A percentile compares a stretch with the other conserved stretches of the same genome.
These are phyloP conservation scores for Rachycentron canadum DNA, from an alignment of 2,797 vertebrate genomes.

Conservation along the genomic window DNA sequence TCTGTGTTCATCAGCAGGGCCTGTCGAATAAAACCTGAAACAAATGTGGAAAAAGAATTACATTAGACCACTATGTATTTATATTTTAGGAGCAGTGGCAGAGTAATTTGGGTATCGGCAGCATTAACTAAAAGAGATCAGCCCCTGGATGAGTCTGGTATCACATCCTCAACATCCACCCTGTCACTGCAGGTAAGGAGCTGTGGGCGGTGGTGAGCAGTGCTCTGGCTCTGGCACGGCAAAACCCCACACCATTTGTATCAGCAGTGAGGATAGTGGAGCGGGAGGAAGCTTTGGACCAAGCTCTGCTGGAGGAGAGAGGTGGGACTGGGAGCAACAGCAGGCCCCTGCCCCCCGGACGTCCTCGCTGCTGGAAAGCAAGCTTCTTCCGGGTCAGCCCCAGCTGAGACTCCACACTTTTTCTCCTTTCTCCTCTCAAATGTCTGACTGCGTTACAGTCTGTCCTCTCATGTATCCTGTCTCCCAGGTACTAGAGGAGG, in stretches of 20 bases:
- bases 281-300: slow-evolving; percentile 90
- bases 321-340: slow-evolving; percentile 27
- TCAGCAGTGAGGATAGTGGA: slow-evolving; percentile 94
- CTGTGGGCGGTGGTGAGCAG: slow-evolving; percentile 90
- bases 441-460: rapidly evolving
- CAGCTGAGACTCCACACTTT: too few species aligned
- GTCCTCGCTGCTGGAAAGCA: slow-evolving; percentile 92
- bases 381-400: slow-evolving; percentile 87
- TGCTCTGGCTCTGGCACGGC: slow-evolving; percentile 86
- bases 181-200: slow-evolving; percentile 78
- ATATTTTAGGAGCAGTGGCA: neutral
- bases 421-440: neutral
- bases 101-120: neutral
- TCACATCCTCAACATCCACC: neutral
- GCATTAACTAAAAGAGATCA: neutral
- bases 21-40: too few species aligned
- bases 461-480: neutral
- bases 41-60: too few species aligned
- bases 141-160: neutral
- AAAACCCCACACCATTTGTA: slow-evolving; percentile 93
- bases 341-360: slow-evolving; percentile 85
- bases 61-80: too few species aligned
- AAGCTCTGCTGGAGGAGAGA: slow-evolving; percentile 81
- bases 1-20: too few species aligned
- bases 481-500: slow-evolving; percentile 84